Percentiles rank a stretch among this genome's conserved stretches.
phyloP scores from a whole-genome alignment of 2,888 invertebrate species.

The Cephus runcator region DNA sequence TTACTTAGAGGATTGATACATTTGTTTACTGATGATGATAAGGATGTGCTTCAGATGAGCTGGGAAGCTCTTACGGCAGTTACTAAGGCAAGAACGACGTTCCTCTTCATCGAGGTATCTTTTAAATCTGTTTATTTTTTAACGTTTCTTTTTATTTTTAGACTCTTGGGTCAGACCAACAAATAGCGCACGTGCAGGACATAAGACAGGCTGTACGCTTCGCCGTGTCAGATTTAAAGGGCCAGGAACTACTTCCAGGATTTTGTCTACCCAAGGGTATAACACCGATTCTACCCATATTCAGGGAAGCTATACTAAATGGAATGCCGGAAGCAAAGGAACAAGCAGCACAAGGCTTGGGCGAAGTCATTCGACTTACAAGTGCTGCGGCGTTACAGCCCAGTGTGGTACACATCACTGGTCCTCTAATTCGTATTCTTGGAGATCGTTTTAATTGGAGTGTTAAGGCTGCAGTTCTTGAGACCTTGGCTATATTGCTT shows the following conservation, averaged over 20 bases:
- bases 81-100: slow-evolving; percentile 72
- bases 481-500: slow-evolving; percentile 91
- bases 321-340: slow-evolving; percentile 96
- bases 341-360: slow-evolving; percentile 90
- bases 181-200: slow-evolving; percentile 87
- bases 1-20: slow-evolving; percentile 87
- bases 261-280: slow-evolving; percentile 96
- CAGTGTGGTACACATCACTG: slow-evolving; percentile 96
- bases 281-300: slow-evolving; percentile 91
- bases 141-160: slow-evolving; percentile 43
- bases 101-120: background rate
- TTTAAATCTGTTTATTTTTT: background rate
- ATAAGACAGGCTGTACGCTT: slow-evolving; percentile 93
- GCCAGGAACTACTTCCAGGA: slow-evolving; percentile 83
- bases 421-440: slow-evolving; percentile 96
- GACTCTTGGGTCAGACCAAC: slow-evolving; percentile 85
- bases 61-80: slow-evolving; percentile 94
- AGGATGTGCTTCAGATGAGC: slow-evolving; percentile 83
- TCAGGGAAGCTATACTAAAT: slow-evolving; percentile 95
- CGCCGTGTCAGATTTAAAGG: slow-evolving; percentile 87
- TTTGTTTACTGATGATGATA: slow-evolving; percentile 84
- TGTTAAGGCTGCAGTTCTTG: slow-evolving; percentile 95
- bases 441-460: slow-evolving; percentile 95
- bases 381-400: slow-evolving; percentile 90
- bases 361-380: slow-evolving; percentile 83